phyloP scores from a whole-genome alignment of 2,113 vertebrate species.

The Halcyon malimbica region DNA sequence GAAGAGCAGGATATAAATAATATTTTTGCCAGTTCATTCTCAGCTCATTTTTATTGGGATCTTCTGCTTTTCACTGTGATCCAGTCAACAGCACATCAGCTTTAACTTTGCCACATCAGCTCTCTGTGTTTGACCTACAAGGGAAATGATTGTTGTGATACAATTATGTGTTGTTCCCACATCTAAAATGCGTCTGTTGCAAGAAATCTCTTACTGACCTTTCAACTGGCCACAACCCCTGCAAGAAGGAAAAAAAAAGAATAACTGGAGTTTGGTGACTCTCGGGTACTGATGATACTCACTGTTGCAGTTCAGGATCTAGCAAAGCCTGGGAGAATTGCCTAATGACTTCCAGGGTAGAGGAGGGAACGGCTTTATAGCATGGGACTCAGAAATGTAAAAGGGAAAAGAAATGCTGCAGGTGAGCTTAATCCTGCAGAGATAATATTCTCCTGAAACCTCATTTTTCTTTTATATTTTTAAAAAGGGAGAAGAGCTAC shows the following conservation, averaged over 20 bases:
- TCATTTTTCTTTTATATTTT: not conserved
- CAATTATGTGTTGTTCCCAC: fast-evolving
- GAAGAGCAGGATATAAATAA: not conserved
- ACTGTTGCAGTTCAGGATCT: not conserved
- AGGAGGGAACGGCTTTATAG: not conserved
- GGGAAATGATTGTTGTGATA: not conserved
- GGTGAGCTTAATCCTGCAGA: not conserved
- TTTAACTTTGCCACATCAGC: fast-evolving
- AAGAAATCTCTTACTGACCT: not conserved
- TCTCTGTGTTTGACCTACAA: not conserved
- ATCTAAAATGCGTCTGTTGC: fast-evolving
- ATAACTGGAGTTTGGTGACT: not conserved
- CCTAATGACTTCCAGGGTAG: not conserved
- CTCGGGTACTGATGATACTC: not conserved
- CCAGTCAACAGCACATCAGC: not conserved
- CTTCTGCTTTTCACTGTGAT: not conserved
- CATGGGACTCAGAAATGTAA: not conserved
- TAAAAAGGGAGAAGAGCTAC: not conserved
- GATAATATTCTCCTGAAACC: not conserved
- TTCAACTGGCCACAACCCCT: not conserved
- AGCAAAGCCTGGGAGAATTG: not conserved
- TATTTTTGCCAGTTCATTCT: not conserved
- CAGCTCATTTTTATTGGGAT: not conserved
- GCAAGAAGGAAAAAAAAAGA: not conserved
- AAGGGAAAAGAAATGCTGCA: not conserved